Evolutionary conservation across 1,140 invertebrate species (phyloP), one percentile per base, ranked within the genome.

Genomic region (Drosophila equinoxialis): DNA sequence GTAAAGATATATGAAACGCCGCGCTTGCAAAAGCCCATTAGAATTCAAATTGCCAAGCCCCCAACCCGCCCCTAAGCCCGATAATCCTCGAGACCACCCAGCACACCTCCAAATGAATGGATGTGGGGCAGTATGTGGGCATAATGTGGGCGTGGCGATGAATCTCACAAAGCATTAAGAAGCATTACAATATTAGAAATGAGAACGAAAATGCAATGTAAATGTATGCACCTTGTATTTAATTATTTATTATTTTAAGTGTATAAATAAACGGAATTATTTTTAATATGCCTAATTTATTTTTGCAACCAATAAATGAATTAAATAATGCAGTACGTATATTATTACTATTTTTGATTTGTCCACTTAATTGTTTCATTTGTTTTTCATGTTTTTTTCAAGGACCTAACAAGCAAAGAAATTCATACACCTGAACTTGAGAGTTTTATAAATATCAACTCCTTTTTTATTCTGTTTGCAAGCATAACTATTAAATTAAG

Each of bases 1-100:
- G 80, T 87, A 70, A 82, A 89, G 60, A 89, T 87, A 80, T 87
- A 87, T 65, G 83, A 87, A 83, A 84, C 77, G 33, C 74, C 81
- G 84, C 54, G 80, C 75, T 77, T 87, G 77, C 84, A 89, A 64
- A 84, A 51, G 68, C 77, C 83, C 41, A 70, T 72, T 79, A 80
- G 57, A 71, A 89, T 87, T 66, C 37, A 77, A 54, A 84, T 87
- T 55, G 48, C 51, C 39, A 71, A 71, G 65, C 65, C 74, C 2
- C 35, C 35, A 37, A 10, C 7, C 48, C 48, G 30, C 30, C 30
- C 30, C 26, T n/a, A 58, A 58, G 30, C 37, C 26, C 68, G 35
- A 55, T n/a, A 57, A 74, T 57, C 57, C 35, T 6, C 6, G 33
- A 65, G 51, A 33, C 35, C 37, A 45, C 51, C n/a, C 72, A 35